Conservation (phyloP, 2,888 invertebrate genomes). For the Drosophila longiperda region DNA sequence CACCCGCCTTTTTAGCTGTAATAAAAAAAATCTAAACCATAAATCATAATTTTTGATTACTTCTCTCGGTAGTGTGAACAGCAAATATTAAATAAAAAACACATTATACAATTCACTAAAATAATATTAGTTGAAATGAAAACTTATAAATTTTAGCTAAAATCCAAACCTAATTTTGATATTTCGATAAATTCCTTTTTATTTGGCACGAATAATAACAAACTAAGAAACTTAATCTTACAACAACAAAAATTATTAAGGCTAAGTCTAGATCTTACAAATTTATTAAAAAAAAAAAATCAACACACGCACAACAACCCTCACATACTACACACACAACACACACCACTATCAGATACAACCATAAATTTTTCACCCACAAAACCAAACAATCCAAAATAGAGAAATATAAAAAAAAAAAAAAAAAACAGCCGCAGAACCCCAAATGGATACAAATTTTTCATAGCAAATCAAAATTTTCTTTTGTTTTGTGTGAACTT, state of each 20-base stretch:
- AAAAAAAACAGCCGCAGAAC: conserved; percentile 56
- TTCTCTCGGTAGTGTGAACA: conserved; percentile 53
- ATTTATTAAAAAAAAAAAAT: conserved; percentile 26
- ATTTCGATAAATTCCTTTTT: conserved; percentile 68
- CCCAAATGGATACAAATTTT: conserved; percentile 73
- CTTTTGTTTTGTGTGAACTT: conserved; percentile 84
- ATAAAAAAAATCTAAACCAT: neutral
- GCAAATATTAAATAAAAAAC: conserved; percentile 24
- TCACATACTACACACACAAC: conserved; percentile 8
- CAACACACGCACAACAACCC: conserved; percentile 31
- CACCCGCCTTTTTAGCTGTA: conserved; percentile 19
- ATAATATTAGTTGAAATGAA: conserved; percentile 45
- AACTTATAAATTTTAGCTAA: conserved; percentile 35
- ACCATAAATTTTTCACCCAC: conserved; percentile 47
- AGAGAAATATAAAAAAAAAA: conserved; percentile 41
- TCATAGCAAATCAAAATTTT: conserved; percentile 79
- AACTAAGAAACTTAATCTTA: conserved; percentile 55
- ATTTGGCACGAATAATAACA: conserved; percentile 79
- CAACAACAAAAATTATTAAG: conserved; percentile 17
- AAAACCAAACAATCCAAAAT: conserved; percentile 43
- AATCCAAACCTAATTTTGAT: conserved; percentile 38
- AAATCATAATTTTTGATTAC: conserved; percentile 15
- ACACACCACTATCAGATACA: conserved; percentile 28
- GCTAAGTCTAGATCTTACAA: conserved; percentile 51
- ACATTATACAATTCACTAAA: conserved; percentile 20